These are phyloP conservation scores for Sorex fumeus DNA, from an alignment of 2,113 vertebrate genomes.

Conservation along the genomic window DNA sequence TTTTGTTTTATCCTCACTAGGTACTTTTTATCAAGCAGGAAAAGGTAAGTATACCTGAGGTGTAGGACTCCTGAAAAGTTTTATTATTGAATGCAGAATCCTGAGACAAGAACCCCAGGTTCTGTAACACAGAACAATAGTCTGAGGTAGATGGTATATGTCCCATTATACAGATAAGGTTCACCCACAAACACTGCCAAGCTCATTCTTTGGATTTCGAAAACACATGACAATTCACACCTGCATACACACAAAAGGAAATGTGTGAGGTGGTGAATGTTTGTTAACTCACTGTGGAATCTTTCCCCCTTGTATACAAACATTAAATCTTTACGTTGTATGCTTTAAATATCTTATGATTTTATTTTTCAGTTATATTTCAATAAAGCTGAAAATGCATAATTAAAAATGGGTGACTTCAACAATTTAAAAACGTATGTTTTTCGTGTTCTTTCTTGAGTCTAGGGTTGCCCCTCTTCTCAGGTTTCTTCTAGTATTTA, in stretches of 20 bases:
- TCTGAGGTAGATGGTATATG: neutral
- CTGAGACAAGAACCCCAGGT: neutral
- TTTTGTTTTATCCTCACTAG: neutral
- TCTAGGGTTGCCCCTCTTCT: neutral
- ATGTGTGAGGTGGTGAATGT: neutral
- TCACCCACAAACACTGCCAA: slow-evolving; percentile 45
- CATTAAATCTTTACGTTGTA: too few relatives aligned
- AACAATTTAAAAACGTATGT: slow-evolving; percentile 49
- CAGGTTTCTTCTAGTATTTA: neutral
- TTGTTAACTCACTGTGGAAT: neutral
- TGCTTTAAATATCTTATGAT: too few relatives aligned
- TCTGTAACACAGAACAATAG: neutral
- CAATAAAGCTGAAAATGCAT: too few relatives aligned
- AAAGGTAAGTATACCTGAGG: neutral
- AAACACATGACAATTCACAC: neutral
- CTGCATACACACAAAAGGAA: neutral
- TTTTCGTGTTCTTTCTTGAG: neutral
- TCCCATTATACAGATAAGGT: slow-evolving; percentile 15
- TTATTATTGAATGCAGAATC: neutral
- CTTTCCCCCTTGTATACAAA: too few relatives aligned
- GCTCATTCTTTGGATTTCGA: slow-evolving; percentile 9
- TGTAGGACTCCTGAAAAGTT: slow-evolving; percentile 6
- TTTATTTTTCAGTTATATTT: too few relatives aligned
- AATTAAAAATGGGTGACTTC: neutral
- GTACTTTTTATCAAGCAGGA: neutral